Evolutionary conservation across 2,888 invertebrate species (phyloP).

Genomic region (Philereme vetulata): DNA sequence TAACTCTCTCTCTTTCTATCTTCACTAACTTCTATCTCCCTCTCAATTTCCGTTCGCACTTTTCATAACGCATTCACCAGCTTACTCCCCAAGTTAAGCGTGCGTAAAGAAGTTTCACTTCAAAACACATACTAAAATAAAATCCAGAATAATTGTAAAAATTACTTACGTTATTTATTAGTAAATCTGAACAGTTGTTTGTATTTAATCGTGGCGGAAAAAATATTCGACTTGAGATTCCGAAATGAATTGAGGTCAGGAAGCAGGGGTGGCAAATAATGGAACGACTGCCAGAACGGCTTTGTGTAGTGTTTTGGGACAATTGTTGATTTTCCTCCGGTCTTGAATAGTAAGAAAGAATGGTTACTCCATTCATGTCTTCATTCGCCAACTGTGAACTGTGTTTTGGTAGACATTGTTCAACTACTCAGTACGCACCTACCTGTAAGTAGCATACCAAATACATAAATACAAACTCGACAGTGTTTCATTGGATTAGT

Average conservation of each 20-base stretch:
- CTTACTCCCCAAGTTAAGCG: too few relatives aligned
- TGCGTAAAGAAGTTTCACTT: too few relatives aligned
- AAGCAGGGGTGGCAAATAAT: conserved; percentile 47
- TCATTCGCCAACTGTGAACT: conserved; percentile 32
- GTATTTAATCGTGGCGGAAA: conserved; percentile 43
- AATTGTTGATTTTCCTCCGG: conserved; percentile 43
- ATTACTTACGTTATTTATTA: conserved; percentile 38
- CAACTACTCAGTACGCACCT: too few relatives aligned
- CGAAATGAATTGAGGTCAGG: conserved; percentile 56
- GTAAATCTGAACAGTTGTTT: conserved; percentile 48
- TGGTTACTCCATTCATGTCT: conserved; percentile 43
- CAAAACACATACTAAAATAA: too few relatives aligned
- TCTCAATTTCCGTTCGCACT: too few relatives aligned
- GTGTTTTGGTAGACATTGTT: conserved; percentile 3
- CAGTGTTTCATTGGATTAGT: too few relatives aligned
- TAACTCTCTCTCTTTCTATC: too few relatives aligned
- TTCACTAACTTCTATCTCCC: too few relatives aligned
- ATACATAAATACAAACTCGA: too few relatives aligned
- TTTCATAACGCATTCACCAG: too few relatives aligned
- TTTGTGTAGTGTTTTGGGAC: conserved; percentile 44
- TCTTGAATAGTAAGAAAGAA: conserved; percentile 45
- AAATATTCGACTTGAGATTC: conserved; percentile 51
- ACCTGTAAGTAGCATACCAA: too few relatives aligned
- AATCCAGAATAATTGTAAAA: conserved; percentile 3
- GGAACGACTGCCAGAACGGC: conserved; percentile 48